Percentiles rank a stretch among this genome's conserved stretches.
Conservation (phyloP, 2,113 vertebrate species). For the Sardina pilchardus region DNA sequence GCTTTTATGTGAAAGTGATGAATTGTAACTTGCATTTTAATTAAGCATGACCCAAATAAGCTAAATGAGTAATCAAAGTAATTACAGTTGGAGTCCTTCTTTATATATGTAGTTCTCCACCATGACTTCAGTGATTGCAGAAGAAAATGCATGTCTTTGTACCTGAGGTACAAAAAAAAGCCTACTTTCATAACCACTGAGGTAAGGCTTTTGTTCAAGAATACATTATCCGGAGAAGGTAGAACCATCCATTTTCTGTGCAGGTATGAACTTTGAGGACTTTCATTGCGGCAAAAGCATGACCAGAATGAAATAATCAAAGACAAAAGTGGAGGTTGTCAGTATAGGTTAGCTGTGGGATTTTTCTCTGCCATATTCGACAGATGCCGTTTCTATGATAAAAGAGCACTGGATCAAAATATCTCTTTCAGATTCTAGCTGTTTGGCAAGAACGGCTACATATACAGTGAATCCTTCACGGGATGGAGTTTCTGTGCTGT, state of each 20-base stretch:
- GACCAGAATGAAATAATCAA: not conserved
- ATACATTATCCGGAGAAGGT: not conserved
- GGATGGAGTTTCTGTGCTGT: not conserved
- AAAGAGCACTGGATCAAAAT: constrained; percentile 36
- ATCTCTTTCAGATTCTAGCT: constrained; percentile 42
- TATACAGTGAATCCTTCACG: constrained; percentile 35
- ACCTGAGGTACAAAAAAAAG: not conserved
- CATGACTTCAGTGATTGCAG: not conserved
- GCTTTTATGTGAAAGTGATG: not conserved
- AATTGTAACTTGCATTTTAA: not conserved
- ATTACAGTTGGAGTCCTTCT: not conserved
- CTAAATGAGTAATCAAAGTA: constrained; percentile 1
- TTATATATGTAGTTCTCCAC: not conserved
- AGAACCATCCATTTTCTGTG: not conserved
- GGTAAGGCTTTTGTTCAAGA: constrained; percentile 11
- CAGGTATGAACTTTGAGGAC: not conserved
- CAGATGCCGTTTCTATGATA: constrained; percentile 28
- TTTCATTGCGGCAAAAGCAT: not conserved
- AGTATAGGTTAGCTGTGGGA: constrained; percentile 43
- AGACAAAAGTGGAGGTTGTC: constrained; percentile 18
- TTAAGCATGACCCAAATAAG: constrained; percentile 2
- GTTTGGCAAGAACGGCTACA: constrained; percentile 30
- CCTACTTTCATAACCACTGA: not conserved
- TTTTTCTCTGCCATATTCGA: constrained; percentile 12
- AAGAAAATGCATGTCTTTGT: not conserved